Conservation (phyloP, 2,888 invertebrate genomes). For the Tortricodes alternella region DNA sequence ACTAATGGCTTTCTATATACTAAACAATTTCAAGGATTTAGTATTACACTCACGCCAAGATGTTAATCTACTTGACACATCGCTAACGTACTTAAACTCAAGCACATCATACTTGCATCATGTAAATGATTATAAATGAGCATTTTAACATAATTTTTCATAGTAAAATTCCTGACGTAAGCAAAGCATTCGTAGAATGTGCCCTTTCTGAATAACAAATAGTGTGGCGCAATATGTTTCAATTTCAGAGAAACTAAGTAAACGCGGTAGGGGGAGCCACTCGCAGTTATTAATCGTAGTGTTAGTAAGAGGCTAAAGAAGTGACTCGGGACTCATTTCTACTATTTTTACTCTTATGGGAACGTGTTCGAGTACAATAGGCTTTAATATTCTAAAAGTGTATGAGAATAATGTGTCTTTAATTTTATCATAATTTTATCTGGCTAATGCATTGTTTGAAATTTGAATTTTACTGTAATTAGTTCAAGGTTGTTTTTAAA, state of each 20-base stretch:
- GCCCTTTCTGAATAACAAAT: slow-evolving; percentile 31
- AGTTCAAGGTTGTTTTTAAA: no score
- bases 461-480: no score
- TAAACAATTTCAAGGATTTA: no score
- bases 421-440: background rate
- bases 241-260: slow-evolving; percentile 28
- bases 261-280: slow-evolving; percentile 22
- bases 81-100: background rate
- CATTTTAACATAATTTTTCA: slow-evolving; percentile 23
- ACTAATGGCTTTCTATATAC: no score
- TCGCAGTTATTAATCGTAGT: slow-evolving; percentile 29
- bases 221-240: slow-evolving; percentile 31
- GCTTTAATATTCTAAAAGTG: background rate
- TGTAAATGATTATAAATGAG: slow-evolving; percentile 22
- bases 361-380: slow-evolving; percentile 4
- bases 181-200: slow-evolving; percentile 23
- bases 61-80: slow-evolving; percentile 23
- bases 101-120: slow-evolving; percentile 9
- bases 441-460: background rate
- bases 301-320: slow-evolving; percentile 21
- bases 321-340: slow-evolving; percentile 19
- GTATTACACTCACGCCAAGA: slow-evolving; percentile 12
- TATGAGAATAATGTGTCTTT: background rate
- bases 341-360: slow-evolving; percentile 18
- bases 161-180: slow-evolving; percentile 15